Percentiles rank a stretch among this genome's conserved stretches.
phyloP scores from a whole-genome alignment of 2,888 invertebrate genomes.

The Sarcophaga carnaria region DNA sequence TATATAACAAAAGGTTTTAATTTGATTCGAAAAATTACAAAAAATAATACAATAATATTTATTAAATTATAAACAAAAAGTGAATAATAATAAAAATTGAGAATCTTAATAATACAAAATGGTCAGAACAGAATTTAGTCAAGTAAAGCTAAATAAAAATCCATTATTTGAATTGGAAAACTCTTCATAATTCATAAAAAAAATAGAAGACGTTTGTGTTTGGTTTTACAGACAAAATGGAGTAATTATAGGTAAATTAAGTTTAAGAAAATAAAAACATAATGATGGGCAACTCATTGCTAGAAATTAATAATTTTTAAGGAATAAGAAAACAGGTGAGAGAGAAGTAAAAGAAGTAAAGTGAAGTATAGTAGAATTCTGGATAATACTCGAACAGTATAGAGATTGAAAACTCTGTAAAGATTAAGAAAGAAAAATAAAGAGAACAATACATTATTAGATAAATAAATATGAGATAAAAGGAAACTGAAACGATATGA shows the following conservation, averaged over 20 bases:
- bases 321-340: neutral
- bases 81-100: neutral
- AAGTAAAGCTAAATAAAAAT: slow-evolving; percentile 47
- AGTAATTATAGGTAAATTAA: slow-evolving; percentile 33
- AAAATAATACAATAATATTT: neutral
- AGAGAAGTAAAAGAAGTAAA: neutral
- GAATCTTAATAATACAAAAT: neutral
- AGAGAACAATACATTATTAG: neutral
- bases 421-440: slow-evolving; percentile 12
- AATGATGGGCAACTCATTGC: slow-evolving; percentile 45
- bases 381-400: neutral
- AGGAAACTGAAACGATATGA: neutral
- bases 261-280: slow-evolving; percentile 22
- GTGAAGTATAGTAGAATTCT: neutral
- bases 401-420: slow-evolving; percentile 46
- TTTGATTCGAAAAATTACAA: neutral
- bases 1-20: neutral
- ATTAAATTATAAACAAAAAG: neutral
- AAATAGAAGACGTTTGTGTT: neutral
- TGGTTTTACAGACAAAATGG: neutral
- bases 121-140: slow-evolving; percentile 19
- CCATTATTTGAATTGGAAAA: slow-evolving; percentile 16
- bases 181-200: neutral
- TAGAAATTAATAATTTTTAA: neutral
- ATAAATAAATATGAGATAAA: neutral